Base-by-base conservation (phyloP, 2,797 vertebrate genomes). In the Sciaenops ocellatus region DNA sequence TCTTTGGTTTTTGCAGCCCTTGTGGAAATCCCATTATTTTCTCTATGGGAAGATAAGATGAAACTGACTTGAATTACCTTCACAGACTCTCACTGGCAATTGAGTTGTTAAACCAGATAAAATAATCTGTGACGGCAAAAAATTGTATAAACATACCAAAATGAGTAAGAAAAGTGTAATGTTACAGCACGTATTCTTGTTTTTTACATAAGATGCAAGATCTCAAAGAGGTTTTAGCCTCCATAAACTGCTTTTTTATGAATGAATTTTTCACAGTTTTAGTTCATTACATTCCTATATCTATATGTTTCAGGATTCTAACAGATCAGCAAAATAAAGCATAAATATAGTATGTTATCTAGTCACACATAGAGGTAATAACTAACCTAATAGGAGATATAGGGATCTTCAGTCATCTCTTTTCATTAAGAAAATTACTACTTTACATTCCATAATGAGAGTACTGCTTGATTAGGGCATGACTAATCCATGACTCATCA, bases 401-500 rank as follows among this genome's bases (percentile, higher is more conserved):
- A 28, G 22, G 15, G 26, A 13, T 62, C 24, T 17, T 60, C 16
- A 51, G 22, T 52, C 13, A 59, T 44, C 8, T 60, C 5, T 66
- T 41, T 30, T 47, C 22, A 67, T 66, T 24, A 72, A 65, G 38
- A 57, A 50, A 61, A 44, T 60, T 3, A 26, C 26, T 50, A 52
- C 24, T 26, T 26, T 61, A 13, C 57, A 20, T 28, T 52, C 28
- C 8, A 17, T 82, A 65, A 77, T 82, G 59, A 71, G n/a, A 13
- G 6, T 3, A 8, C 22, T 6, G 34, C 44, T n/a, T 76, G 57
- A 74, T 77, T 73, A 52, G 17, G 9, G 48, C 77, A 66, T 63
- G 74, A 77, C 55, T 80, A 78, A 83, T 66, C 20, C n/a, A 57
- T 54, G 68, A 78, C 50, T 79, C 76, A 78, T 71, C 38, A n/a